These are phyloP conservation scores for Ambastaia sidthimunki DNA, from an alignment of 2,797 vertebrate species.

Conservation along the genomic window DNA sequence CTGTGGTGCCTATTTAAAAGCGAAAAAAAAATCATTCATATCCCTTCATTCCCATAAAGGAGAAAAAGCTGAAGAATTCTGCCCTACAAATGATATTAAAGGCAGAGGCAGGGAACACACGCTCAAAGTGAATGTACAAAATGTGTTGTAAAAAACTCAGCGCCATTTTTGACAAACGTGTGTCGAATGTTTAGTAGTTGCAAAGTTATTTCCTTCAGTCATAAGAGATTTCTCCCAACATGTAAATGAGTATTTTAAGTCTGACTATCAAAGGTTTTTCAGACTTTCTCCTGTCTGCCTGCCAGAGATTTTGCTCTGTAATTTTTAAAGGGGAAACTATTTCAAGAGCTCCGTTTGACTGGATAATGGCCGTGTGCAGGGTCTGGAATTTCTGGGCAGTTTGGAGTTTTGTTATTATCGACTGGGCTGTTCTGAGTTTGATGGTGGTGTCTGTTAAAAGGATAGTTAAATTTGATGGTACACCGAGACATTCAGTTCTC, in stretches of 20 bases:
- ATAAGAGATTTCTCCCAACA: conserved; percentile 28
- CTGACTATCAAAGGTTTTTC: conserved; percentile 33
- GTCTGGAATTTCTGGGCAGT: conserved; percentile 41
- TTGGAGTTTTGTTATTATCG: conserved; percentile 58
- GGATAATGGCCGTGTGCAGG: conserved; percentile 36
- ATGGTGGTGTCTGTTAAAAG: conserved; percentile 65
- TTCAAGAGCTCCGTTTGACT: conserved; percentile 44
- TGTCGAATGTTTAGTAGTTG: conserved; percentile 31
- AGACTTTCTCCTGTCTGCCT: no score
- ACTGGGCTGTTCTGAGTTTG: conserved; percentile 66
- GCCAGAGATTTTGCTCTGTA: conserved; percentile 23
- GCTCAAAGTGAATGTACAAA: conserved; percentile 35
- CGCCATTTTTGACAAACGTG: conserved; percentile 25
- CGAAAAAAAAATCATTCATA: conserved; percentile 7
- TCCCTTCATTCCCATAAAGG: conserved; percentile 43
- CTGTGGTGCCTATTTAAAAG: conserved; percentile 18
- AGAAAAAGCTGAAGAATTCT: conserved; percentile 12
- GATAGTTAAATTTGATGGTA: conserved; percentile 70
- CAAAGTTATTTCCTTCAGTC: conserved; percentile 39
- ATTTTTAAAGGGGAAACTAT: conserved; percentile 40
- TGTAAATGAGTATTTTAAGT: conserved; percentile 44
- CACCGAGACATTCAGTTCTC: conserved; percentile 61
- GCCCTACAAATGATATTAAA: conserved; percentile 25
- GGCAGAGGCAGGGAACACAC: conserved; percentile 19
- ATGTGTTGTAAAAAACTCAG: conserved; percentile 36